phyloP scores from a whole-genome alignment of 2,888 invertebrate genomes.

The Deilephila porcellus region DNA sequence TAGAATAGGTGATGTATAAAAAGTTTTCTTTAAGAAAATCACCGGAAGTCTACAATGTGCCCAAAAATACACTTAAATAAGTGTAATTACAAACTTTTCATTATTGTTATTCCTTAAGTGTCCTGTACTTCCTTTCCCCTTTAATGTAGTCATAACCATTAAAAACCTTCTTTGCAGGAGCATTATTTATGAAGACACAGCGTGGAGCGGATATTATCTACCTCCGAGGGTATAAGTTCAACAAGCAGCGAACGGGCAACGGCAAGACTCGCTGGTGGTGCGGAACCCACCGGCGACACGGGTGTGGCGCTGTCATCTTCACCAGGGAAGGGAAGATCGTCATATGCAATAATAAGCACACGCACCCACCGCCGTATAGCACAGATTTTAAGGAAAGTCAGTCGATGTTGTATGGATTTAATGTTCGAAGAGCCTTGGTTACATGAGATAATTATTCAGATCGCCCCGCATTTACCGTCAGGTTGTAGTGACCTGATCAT shows the following conservation, averaged over 20 bases:
- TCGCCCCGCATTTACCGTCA: no score
- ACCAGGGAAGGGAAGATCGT: slow-evolving; percentile 40
- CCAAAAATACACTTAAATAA: no score
- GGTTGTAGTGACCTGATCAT: no score
- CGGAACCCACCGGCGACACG: slow-evolving; percentile 29
- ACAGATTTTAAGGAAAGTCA: background rate
- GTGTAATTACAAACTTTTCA: no score
- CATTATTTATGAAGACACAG: slow-evolving; percentile 20
- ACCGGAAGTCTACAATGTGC: no score
- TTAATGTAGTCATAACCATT: background rate
- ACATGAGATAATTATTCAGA: no score
- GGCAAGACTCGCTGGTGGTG: slow-evolving; percentile 38
- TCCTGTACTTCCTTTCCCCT: no score
- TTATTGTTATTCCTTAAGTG: no score
- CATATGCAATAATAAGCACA: slow-evolving; percentile 24
- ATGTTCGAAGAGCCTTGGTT: no score
- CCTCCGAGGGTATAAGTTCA: slow-evolving; percentile 36
- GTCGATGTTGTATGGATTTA: background rate
- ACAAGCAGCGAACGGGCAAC: slow-evolving; percentile 32
- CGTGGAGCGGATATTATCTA: slow-evolving; percentile 33
- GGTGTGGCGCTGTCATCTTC: slow-evolving; percentile 34
- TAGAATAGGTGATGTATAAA: no score
- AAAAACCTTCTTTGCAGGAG: slow-evolving; percentile 18
- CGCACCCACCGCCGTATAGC: slow-evolving; percentile 5
- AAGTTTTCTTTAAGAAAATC: no score